Evolutionary conservation across 2,797 vertebrate genomes (phyloP).

Genomic region (Astyanax mexicanus): DNA sequence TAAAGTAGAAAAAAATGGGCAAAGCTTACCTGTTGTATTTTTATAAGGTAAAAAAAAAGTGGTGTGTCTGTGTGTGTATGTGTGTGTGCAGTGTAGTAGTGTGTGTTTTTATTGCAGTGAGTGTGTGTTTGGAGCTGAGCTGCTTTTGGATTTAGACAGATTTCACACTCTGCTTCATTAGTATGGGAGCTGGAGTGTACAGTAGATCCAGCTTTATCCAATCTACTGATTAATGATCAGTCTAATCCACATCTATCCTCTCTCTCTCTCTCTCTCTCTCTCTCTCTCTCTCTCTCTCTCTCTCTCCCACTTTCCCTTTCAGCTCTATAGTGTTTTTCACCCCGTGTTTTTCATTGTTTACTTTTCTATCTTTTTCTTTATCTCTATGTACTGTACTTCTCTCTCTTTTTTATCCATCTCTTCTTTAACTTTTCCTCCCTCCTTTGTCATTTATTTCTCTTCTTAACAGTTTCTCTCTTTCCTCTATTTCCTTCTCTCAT

Average conservation of each 20-base stretch:
- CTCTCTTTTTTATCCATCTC: too few relatives aligned
- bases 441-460: conserved; percentile 50
- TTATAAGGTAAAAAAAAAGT: too few relatives aligned
- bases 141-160: not conserved
- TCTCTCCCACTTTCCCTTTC: conserved; percentile 10
- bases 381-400: too few relatives aligned
- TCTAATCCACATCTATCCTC: conserved; percentile 18
- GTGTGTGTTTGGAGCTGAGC: not conserved
- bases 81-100: not conserved
- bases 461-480: conserved; percentile 54
- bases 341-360: not conserved
- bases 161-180: conserved; percentile 11
- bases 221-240: conserved; percentile 22
- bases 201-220: conserved; percentile 12
- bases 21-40: too few relatives aligned
- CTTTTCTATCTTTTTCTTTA: too few relatives aligned
- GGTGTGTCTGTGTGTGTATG: too few relatives aligned
- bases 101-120: not conserved
- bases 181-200: not conserved
- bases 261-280: conserved; percentile 16
- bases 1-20: too few relatives aligned
- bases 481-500: not conserved
- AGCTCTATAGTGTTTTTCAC: too few relatives aligned
- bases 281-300: conserved; percentile 58
- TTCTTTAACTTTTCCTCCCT: too few relatives aligned